phyloP scores from a whole-genome alignment of 2,113 vertebrate species.

The Symphodus melops region DNA sequence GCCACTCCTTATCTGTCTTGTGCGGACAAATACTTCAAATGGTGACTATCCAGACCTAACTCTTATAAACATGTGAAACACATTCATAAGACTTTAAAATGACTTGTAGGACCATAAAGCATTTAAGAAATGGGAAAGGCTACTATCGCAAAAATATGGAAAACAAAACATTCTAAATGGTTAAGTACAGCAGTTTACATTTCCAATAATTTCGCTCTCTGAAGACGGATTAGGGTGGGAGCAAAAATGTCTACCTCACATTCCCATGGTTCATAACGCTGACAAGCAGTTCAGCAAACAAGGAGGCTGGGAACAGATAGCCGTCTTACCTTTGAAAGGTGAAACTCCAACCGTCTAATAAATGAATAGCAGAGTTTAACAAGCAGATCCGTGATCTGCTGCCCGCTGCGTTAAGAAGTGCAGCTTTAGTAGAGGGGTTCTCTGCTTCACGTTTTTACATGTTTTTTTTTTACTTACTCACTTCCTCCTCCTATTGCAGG shows the following conservation, averaged over 20 bases:
- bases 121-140: not conserved
- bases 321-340: conserved; percentile 12
- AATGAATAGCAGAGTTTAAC: not conserved
- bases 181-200: not conserved
- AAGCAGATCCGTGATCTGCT: not conserved
- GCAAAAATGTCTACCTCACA: conserved; percentile 72
- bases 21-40: not conserved
- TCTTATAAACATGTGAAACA: conserved; percentile 2
- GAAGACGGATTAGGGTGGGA: conserved; percentile 60
- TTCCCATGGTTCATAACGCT: conserved; percentile 55
- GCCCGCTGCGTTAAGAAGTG: not conserved
- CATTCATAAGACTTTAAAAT: not conserved
- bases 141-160: not conserved
- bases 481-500: conserved; percentile 61
- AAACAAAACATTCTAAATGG: not conserved
- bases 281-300: conserved; percentile 20
- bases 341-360: not conserved
- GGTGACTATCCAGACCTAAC: not conserved
- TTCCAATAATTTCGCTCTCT: not conserved
- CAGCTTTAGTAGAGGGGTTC: conserved; percentile 17
- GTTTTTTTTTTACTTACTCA: conserved; percentile 24
- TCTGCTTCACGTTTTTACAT: conserved; percentile 33
- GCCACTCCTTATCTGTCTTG: not conserved
- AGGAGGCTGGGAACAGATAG: rapidly evolving
- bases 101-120: too few relatives aligned